Evolutionary conservation across 2,113 vertebrate genomes (phyloP).

Genomic region (Pseudois nayaur): DNA sequence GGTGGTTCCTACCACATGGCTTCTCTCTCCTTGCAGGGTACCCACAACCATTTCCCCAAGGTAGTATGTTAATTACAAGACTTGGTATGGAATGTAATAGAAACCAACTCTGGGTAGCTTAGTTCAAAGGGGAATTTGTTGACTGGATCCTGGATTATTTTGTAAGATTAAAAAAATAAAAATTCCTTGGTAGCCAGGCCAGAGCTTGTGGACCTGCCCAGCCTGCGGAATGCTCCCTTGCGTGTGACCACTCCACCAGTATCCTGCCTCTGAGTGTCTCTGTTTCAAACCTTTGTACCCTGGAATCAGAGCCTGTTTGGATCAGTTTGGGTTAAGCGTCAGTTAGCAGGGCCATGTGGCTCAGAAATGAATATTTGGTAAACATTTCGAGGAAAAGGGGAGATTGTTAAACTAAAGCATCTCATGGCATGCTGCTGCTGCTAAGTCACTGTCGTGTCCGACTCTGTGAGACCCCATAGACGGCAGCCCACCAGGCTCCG

Average conservation of each 20-base stretch:
- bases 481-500: no score
- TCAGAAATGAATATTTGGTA: not conserved
- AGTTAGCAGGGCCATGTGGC: not conserved
- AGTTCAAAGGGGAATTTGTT: not conserved
- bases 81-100: not conserved
- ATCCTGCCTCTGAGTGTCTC: not conserved
- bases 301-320: not conserved
- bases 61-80: not conserved
- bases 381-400: not conserved
- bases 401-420: not conserved
- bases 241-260: not conserved
- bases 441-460: no score
- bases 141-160: not conserved
- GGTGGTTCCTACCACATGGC: no score
- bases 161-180: not conserved
- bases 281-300: not conserved
- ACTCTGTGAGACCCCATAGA: no score
- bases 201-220: not conserved
- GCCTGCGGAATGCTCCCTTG: not conserved
- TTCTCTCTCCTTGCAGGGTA: not conserved
- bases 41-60: not conserved
- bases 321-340: not conserved
- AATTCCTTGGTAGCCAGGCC: not conserved
- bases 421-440: not conserved
- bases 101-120: not conserved